Evolutionary conservation across 2,888 invertebrate species (phyloP), one percentile per base, ranked within the genome.

Genomic region (Noctua fimbriata): DNA sequence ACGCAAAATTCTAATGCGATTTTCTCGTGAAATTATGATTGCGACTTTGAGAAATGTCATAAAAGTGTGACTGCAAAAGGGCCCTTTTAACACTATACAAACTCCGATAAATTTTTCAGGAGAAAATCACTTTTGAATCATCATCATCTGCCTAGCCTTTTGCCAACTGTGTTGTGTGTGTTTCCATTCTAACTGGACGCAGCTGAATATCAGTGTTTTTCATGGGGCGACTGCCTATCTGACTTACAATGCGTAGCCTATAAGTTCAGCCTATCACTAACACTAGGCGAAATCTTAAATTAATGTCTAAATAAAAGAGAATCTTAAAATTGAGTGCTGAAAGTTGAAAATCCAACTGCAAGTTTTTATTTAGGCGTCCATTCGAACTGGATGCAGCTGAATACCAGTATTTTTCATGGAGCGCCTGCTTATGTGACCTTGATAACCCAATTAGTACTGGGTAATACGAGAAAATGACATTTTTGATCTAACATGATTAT

Each of bases 161-260:
- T 24, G 21, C 21, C 6, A 21, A 52, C 7, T 52, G 21, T 21
- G 7, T 21, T 52, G 52, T n/a, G 52, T 0, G 3, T 21, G 21
- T n/a, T 55, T n/a, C n/a, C 24, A 55, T 1, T 10, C 55, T 55
- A n/a, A n/a, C 24, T 0, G 4, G 6, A 55, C n/a, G 12, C 55
- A n/a, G 24, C 24, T n/a, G 14, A 55, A 24, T 55, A 52, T 7
- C 21, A 21, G 21, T 52, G 21, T 52, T 52, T 49, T 49, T 52
- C 21, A 52, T 21, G 9, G 21, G 21, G 52, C 52, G 52, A 52
- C 18, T 21, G 52, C 18, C 7, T 21, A 21, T 52, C 52, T 24
- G 52, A 24, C 24, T 2, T 32, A 32, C 32, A 49, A 52, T 55
- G 66, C 65, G 66, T 86, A 69, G 14, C n/a, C 36, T 76, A 67